A percentile compares a stretch with the other conserved stretches of the same genome.
Evolutionary conservation across 2,113 vertebrate genomes (phyloP).

Genomic region (zebrafish (Danio rerio)): DNA sequence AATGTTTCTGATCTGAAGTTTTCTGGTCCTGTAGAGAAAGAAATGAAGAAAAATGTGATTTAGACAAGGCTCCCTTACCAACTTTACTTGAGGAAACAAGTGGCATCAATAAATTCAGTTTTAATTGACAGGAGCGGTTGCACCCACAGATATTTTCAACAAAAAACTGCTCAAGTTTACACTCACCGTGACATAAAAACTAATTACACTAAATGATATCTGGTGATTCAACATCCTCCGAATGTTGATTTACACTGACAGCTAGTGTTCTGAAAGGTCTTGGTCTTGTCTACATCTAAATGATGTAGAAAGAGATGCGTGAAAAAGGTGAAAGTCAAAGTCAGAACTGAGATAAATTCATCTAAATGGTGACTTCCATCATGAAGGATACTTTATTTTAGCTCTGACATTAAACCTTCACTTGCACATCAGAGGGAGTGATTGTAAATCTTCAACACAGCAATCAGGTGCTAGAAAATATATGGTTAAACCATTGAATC

Average conservation of each 20-base stretch:
- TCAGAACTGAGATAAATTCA: slow-evolving; percentile 18
- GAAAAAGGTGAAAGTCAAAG: slow-evolving; percentile 19
- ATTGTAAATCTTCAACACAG: background rate
- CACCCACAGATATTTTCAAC: slow-evolving; percentile 1
- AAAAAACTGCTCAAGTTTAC: background rate
- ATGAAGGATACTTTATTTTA: background rate
- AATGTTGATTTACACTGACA: slow-evolving; percentile 14
- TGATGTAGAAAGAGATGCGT: background rate
- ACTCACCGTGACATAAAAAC: background rate
- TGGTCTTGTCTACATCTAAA: background rate
- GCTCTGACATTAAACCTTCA: background rate
- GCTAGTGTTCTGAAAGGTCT: background rate
- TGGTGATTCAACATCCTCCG: background rate
- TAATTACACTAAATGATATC: slow-evolving; percentile 22
- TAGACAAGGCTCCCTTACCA: slow-evolving; percentile 37
- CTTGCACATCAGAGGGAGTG: background rate
- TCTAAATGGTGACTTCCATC: background rate
- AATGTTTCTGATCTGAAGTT: slow-evolving; percentile 94
- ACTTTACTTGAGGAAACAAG: background rate
- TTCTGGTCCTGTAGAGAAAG: slow-evolving; percentile 84
- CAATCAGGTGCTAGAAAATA: background rate
- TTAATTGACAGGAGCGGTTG: background rate
- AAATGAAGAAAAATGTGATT: background rate
- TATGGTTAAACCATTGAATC: too few species aligned
- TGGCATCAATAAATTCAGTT: background rate